Conservation (phyloP, 2,797 vertebrate species). For the Acridotheres tristis region DNA sequence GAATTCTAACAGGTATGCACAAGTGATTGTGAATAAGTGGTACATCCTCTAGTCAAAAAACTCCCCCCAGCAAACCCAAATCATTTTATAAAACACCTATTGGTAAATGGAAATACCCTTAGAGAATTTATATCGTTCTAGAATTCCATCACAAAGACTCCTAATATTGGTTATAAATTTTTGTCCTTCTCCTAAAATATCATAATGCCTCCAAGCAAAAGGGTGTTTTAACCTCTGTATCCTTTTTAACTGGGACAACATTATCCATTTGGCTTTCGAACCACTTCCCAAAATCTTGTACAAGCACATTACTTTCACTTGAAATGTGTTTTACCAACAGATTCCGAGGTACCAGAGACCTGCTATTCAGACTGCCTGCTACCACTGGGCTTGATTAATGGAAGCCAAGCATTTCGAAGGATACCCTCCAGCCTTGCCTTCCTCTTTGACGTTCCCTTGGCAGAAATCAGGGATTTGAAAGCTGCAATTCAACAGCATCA, state of each 20-base stretch:
- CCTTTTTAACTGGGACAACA: not conserved
- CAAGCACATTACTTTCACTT: not conserved
- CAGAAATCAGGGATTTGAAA: constrained; percentile 40
- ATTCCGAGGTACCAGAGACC: constrained; percentile 2
- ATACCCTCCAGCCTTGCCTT: not conserved
- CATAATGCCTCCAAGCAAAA: not conserved
- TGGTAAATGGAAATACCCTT: not conserved
- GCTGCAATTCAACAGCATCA: constrained; percentile 7
- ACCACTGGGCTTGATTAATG: not conserved
- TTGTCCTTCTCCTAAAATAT: not conserved
- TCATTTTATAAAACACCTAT: not conserved
- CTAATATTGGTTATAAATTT: not conserved
- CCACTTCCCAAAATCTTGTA: not conserved
- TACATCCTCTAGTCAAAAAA: not conserved
- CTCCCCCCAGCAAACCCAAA: not conserved
- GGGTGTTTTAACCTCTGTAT: not conserved
- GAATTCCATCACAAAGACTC: not conserved
- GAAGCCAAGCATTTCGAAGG: constrained; percentile 3
- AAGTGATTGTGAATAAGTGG: not conserved
- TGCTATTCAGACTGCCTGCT: not conserved
- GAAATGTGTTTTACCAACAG: constrained; percentile 4
- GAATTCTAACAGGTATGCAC: not conserved
- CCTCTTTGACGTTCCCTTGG: not conserved
- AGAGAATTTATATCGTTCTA: not conserved
- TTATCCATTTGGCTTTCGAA: not conserved